Evolutionary conservation across 2,797 vertebrate genomes (phyloP).

Genomic region (Eulemur coronatus): DNA sequence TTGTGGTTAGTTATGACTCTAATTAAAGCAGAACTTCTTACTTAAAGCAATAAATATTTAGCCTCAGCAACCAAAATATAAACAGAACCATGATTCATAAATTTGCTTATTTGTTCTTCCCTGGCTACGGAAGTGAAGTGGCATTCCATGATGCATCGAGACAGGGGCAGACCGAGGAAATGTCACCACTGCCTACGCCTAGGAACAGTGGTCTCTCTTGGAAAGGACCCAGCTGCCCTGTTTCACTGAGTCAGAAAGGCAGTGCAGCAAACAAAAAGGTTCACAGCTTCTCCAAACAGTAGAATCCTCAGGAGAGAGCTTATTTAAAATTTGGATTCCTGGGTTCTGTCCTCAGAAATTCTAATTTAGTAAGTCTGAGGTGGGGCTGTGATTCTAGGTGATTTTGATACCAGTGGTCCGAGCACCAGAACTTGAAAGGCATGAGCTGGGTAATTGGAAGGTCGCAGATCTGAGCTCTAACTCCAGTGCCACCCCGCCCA

Average conservation of each 20-base stretch:
- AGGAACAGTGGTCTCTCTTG: not conserved
- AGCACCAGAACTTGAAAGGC: not conserved
- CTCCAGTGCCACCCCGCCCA: not conserved
- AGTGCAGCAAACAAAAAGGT: fast-evolving
- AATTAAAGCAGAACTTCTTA: slow-evolving; percentile 73
- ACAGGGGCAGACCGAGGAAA: not conserved
- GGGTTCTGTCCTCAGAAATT: not conserved
- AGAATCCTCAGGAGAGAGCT: not conserved
- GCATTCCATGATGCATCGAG: not conserved
- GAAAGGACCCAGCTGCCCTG: not conserved
- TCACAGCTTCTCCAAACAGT: fast-evolving
- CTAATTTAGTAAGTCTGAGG: fast-evolving
- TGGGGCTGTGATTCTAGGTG: not conserved
- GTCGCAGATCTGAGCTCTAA: not conserved
- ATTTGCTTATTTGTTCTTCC: slow-evolving; percentile 31
- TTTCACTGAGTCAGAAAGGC: not conserved
- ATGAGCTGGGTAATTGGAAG: fast-evolving
- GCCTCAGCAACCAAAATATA: slow-evolving; percentile 73
- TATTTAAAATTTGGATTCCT: not conserved
- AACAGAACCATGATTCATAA: slow-evolving; percentile 73
- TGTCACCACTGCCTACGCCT: not conserved
- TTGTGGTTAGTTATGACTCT: slow-evolving; percentile 55
- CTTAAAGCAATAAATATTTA: slow-evolving; percentile 78
- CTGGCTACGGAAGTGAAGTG: not conserved
- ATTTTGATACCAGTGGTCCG: not conserved